Percentiles rank a stretch among this genome's conserved stretches.
Conservation (phyloP, 2,888 invertebrate genomes). For the Serrognathus titanus region DNA sequence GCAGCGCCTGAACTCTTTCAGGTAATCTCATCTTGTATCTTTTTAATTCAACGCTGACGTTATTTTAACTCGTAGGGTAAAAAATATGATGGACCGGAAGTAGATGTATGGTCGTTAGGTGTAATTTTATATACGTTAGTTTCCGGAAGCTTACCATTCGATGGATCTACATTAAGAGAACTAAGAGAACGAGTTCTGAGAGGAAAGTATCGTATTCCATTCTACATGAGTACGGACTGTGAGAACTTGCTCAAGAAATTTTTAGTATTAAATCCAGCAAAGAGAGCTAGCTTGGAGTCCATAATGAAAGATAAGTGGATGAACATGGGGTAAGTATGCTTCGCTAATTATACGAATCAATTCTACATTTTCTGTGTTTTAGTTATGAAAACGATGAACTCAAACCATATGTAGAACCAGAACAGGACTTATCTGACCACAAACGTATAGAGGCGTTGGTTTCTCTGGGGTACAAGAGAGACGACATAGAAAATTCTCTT, state of each 20-base stretch:
- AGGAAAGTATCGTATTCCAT: slow-evolving; percentile 99
- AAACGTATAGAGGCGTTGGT: slow-evolving; percentile 96
- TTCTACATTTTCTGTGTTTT: slow-evolving; percentile 22
- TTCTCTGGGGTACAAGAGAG: slow-evolving; percentile 92
- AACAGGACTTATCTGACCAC: slow-evolving; percentile 93
- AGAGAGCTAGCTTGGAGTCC: slow-evolving; percentile 88
- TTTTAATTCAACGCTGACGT: slow-evolving; percentile 8
- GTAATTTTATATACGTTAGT: slow-evolving; percentile 99
- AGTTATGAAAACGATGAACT: slow-evolving; percentile 96
- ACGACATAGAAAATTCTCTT: slow-evolving; percentile 95
- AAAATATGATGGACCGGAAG: slow-evolving; percentile 99
- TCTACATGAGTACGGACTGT: slow-evolving; percentile 99
- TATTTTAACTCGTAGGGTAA: slow-evolving; percentile 66
- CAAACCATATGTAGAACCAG: slow-evolving; percentile 94
- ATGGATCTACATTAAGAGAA: slow-evolving; percentile 97
- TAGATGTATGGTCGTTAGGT: slow-evolving; percentile 96
- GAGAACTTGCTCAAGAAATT: slow-evolving; percentile 99
- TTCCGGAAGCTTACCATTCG: slow-evolving; percentile 98
- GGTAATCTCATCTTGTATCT: slow-evolving; percentile 56
- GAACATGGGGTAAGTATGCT: slow-evolving; percentile 78
- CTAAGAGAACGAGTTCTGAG: slow-evolving; percentile 94
- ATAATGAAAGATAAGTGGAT: slow-evolving; percentile 98
- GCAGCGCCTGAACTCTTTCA: slow-evolving; percentile 99
- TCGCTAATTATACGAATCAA: background rate
- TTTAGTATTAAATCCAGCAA: slow-evolving; percentile 96